phyloP scores from a whole-genome alignment of 2,888 invertebrate species.

The Acleris cristana region DNA sequence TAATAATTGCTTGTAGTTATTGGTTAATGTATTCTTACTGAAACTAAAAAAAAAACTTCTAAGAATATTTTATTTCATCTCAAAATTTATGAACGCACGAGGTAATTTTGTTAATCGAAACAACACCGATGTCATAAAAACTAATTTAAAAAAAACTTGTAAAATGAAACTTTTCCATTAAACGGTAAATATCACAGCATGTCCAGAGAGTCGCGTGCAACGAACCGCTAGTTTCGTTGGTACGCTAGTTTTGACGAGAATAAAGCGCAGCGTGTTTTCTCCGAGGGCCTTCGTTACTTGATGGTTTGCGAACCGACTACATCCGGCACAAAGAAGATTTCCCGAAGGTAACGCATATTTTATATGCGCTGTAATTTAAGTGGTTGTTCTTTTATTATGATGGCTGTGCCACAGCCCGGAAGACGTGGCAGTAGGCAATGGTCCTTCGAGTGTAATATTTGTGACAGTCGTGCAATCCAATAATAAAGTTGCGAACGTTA shows the following conservation, averaged over 20 bases:
- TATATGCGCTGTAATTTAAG: conserved; percentile 72
- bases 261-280: conserved; percentile 53
- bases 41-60: too few species aligned
- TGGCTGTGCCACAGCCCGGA: conserved; percentile 41
- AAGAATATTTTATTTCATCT: too few species aligned
- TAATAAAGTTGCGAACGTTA: too few species aligned
- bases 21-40: too few species aligned
- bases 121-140: too few species aligned
- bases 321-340: conserved; percentile 69
- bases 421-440: neutral
- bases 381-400: conserved; percentile 63
- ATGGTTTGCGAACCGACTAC: conserved; percentile 68
- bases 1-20: too few species aligned
- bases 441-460: neutral
- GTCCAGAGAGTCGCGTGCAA: neutral
- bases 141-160: too few species aligned
- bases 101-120: too few species aligned
- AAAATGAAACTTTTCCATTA: too few species aligned
- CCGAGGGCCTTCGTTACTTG: conserved; percentile 64
- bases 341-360: conserved; percentile 77
- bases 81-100: too few species aligned
- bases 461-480: neutral
- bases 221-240: neutral
- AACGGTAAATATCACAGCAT: too few species aligned
- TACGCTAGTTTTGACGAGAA: conserved; percentile 52